Evolutionary conservation across 2,113 vertebrate species (phyloP).

Genomic region (Coreoperca whiteheadi): DNA sequence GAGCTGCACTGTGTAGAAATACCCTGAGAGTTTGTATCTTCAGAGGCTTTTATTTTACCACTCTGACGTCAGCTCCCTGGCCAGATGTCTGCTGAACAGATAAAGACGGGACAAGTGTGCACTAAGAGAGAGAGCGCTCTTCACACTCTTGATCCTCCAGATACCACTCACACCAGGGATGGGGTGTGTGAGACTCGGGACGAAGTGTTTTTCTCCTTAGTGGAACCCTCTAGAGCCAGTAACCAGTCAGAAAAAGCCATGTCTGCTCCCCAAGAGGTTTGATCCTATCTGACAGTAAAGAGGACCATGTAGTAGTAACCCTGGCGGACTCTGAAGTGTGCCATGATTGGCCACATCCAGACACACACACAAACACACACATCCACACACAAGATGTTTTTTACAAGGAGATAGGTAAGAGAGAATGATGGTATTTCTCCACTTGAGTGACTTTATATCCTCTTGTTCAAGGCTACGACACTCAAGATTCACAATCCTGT

Average conservation of each 20-base stretch:
- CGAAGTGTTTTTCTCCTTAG: conserved; percentile 56
- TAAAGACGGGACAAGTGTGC: conserved; percentile 54
- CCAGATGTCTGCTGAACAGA: conserved; percentile 55
- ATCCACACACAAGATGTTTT: conserved; percentile 10
- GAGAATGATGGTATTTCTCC: conserved; percentile 18
- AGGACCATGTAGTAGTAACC: conserved; percentile 28
- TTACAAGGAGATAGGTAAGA: conserved; percentile 27
- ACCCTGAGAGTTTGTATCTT: conserved; percentile 29
- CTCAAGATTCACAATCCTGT: not conserved
- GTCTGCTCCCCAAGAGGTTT: conserved; percentile 23
- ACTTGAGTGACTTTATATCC: conserved; percentile 41
- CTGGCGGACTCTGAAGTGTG: not conserved
- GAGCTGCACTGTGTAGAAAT: conserved; percentile 28
- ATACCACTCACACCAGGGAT: conserved; percentile 52
- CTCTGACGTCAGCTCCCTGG: conserved; percentile 40
- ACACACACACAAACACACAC: not conserved
- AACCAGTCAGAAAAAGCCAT: conserved; percentile 48
- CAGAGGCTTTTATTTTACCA: conserved; percentile 38
- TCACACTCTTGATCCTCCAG: conserved; percentile 52
- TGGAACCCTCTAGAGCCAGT: conserved; percentile 37
- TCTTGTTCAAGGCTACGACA: conserved; percentile 7
- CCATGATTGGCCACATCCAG: conserved; percentile 34
- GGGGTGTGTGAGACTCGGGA: conserved; percentile 43
- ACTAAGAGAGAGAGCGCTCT: conserved; percentile 36
- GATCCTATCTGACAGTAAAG: conserved; percentile 51